Evolutionary conservation across 2,888 invertebrate species (phyloP).

Genomic region (Belgica antarctica): DNA sequence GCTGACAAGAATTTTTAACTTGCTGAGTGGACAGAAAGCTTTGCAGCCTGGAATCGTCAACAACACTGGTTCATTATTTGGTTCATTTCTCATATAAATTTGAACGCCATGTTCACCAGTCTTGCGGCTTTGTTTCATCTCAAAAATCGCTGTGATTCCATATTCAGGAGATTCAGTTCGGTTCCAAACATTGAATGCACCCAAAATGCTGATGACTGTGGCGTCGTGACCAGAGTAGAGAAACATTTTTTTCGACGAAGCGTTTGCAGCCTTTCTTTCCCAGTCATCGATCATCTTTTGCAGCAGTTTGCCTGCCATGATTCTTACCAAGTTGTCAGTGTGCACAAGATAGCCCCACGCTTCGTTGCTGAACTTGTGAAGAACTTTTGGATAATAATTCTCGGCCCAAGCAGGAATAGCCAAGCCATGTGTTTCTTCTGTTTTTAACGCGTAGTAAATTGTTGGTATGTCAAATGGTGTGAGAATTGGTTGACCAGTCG

Average conservation of each 20-base stretch:
- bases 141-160: slow-evolving; percentile 63
- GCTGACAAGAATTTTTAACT: too few relatives aligned
- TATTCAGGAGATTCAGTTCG: slow-evolving; percentile 63
- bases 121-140: slow-evolving; percentile 59
- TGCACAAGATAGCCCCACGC: slow-evolving; percentile 62
- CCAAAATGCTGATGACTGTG: slow-evolving; percentile 65
- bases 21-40: neutral
- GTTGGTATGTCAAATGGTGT: slow-evolving; percentile 65
- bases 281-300: slow-evolving; percentile 64
- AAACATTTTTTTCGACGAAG: slow-evolving; percentile 57
- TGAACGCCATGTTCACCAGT: slow-evolving; percentile 56
- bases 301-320: slow-evolving; percentile 62
- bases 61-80: neutral
- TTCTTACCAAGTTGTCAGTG: slow-evolving; percentile 60
- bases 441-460: slow-evolving; percentile 63
- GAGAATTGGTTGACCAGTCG: slow-evolving; percentile 59
- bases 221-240: slow-evolving; percentile 73
- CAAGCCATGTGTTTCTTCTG: slow-evolving; percentile 64
- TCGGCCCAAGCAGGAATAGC: slow-evolving; percentile 63
- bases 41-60: slow-evolving; percentile 4
- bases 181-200: slow-evolving; percentile 65
- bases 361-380: slow-evolving; percentile 59
- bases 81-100: neutral
- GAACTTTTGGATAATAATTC: slow-evolving; percentile 60
- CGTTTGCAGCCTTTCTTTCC: slow-evolving; percentile 56